Base-by-base conservation (phyloP, 2,888 invertebrate species). In the Heliothis peltigera region DNA sequence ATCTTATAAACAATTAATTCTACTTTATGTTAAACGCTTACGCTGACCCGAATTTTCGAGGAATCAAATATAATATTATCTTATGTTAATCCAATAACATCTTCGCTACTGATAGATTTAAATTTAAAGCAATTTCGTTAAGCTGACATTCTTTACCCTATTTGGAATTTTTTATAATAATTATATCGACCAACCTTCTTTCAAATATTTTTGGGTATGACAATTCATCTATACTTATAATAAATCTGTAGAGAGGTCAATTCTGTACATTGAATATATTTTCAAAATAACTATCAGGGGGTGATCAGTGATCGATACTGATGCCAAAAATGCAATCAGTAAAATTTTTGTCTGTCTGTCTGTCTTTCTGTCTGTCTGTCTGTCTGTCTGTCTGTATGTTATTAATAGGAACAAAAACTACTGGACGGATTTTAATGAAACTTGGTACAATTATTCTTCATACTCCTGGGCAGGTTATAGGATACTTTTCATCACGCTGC, bases 51-150 rank as follows among this genome's bases (percentile, higher is more conserved):
- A 12, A 32, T 10, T 32, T 32, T 32, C 18, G 54, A 4, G 7
- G 46, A 75, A n/a, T 44, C 21, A 53, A 59, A 75, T 48, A 42
- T 44, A 19, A n/a, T 18, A 17, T 46, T 49, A 51, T 7, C n/a
- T 15, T 70, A 42, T 56, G n/a, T 25, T 46, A 17, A 15, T 15
- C 7, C 48, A n/a, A 54, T 61, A 25, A 25, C 35, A n/a, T 51
- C 44, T 42, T 58, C 21, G 35, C 19, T 17, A 17, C 22, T 32
- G 7, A n/a, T 49, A 1, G 17, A 6, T 17, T 25, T 17, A 43
- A 8, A 18, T 21, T n/a, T 10, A 35, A 25, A 21, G 15, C 25
- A 18, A 56, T 57, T 4, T 32, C 21, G 21, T 21, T 35, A 46
- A 70, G 46, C 49, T 32, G n/a, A n/a, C 17, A 18, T 44, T 4